Base-by-base conservation (phyloP, 2,113 vertebrate genomes). In the Pangasianodon hypophthalmus region DNA sequence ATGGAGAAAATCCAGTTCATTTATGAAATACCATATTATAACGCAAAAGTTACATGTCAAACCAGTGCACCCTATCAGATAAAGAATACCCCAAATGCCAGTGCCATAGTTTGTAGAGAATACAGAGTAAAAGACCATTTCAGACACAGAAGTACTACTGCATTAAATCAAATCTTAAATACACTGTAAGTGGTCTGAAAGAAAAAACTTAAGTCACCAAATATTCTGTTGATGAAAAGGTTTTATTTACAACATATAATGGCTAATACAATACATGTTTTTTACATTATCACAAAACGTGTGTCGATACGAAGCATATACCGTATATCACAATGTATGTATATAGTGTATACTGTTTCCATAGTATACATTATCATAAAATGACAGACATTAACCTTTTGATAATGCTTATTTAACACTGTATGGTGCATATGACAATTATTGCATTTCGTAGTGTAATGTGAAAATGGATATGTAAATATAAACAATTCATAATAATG, bases 201-300 rank as follows among this genome's bases (percentile, higher is more conserved):
- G 8, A 8, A 7, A 41, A 37, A 58, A 58, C 7, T 56, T 4
- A 60, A 44, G 13, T 26, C 37, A 62, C 24, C 6, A 19, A 56
- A 44, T 26, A 88, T 26, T 77, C 7, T 86, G 75, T 86, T 73
- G 54, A 86, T 83, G 88, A 77, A 77, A 77, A 86, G 29, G 18
- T 67, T 96, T 96, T 96, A 96, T 96, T 96, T 96, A 96, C 95
- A 96, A 95, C 90, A 94, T 79, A 50, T 56, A 92, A 52, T 58
- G 29, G 93, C 95, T 91, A 92, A 94, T 91, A 94, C 94, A 93
- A 92, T 92, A 92, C 91, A 94, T 92, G 91, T 89, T 89, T 91
- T 86, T 88, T 90, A 90, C 92, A 92, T 94, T 90, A 93, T 93
- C 95, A 96, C 93, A 96, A 96, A 96, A 95, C 86, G 92, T 90